Evolutionary conservation across 2,113 vertebrate species (phyloP).

Genomic region (Pardalotus punctatus): DNA sequence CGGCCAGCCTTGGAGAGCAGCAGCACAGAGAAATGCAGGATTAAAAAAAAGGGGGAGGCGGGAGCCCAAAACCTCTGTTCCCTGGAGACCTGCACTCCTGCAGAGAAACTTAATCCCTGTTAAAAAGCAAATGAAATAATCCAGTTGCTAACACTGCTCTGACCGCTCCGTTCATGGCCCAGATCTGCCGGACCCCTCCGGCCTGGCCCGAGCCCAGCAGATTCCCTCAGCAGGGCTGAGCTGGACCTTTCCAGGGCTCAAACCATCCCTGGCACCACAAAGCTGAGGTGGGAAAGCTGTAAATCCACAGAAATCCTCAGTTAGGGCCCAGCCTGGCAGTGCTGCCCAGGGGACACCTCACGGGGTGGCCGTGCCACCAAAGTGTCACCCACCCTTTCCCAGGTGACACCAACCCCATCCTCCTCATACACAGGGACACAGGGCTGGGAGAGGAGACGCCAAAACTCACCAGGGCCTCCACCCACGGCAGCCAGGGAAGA

Average conservation of each 20-base stretch:
- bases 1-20: background rate
- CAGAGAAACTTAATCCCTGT: conserved; percentile 46
- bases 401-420: fast-evolving
- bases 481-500: background rate
- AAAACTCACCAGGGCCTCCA: background rate
- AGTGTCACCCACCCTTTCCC: background rate
- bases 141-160: background rate
- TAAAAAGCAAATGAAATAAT: conserved; percentile 43
- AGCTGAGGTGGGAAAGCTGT: background rate
- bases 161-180: background rate
- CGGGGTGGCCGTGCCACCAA: fast-evolving
- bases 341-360: background rate
- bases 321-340: background rate
- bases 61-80: conserved; percentile 17
- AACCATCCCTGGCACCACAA: background rate
- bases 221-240: background rate
- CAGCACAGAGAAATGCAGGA: conserved; percentile 34
- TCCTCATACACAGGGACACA: fast-evolving
- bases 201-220: background rate
- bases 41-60: background rate
- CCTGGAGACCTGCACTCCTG: conserved; percentile 5
- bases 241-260: background rate
- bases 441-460: background rate
- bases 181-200: background rate
- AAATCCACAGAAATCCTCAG: background rate